Evolutionary conservation across 1,140 invertebrate species (phyloP), one percentile per base, ranked within the genome.

Genomic region (Neodiprion fabricii): DNA sequence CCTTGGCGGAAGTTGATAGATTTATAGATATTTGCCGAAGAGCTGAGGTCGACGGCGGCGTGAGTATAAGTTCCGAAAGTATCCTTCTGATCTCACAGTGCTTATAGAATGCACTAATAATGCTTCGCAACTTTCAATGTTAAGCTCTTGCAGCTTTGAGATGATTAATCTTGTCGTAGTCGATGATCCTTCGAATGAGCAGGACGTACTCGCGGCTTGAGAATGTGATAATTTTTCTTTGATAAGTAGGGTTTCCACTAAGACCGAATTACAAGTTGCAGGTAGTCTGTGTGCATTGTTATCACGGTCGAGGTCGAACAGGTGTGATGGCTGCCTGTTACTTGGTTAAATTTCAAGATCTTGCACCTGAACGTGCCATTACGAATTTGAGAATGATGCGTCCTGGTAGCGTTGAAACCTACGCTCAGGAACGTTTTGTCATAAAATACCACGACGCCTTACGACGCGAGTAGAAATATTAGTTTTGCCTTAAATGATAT

Each of bases 291-390:
- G 90, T 94, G 9, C 93, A 94, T 82, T 94, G 93, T 80, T 85
- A 92, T 14, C 91, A 92, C 81, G 94, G 93, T 0, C 84, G 90
- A 65, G 93, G 93, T 9, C 83, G 93, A 65, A 94, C 93, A 0
- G 93, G 93, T 40, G 91, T 91, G 1, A 91, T 94, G 90, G 88
- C 91, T 11, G 92, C 93, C 2, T 94, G 93, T 83, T 94, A 93
- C 81, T 85, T 94, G 50, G 90, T 94, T 8, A 88, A 89, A 76
- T 92, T 91, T 78, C 85, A 90, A 69, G 86, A 90, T 69, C 85
- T 91, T 85, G 83, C 90, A 11, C 91, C 92, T 0, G 90, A 91
- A 77, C 80, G 88, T 68, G 93, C 93, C n/a, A 90, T 94, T 2
- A 89, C 87, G 28, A 90, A 91, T 12, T 81, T 93, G 1, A 86